A percentile compares a stretch with the other conserved stretches of the same genome.
Evolutionary conservation across 2,113 vertebrate species (phyloP).

Genomic region (Rissa tridactyla): DNA sequence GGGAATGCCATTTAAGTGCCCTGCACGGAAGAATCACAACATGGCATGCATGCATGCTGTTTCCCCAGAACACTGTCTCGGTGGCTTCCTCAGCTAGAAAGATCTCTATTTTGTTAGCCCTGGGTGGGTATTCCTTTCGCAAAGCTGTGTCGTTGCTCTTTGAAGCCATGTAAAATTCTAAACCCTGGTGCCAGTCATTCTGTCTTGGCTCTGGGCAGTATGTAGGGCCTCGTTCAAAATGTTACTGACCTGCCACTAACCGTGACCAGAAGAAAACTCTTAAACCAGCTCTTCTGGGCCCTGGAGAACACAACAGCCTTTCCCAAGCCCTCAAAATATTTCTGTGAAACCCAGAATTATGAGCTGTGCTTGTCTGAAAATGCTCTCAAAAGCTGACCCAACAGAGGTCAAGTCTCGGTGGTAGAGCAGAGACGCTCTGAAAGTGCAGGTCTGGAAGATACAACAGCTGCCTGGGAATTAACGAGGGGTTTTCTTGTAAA

Average conservation of each 20-base stretch:
- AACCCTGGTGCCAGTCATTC: neutral
- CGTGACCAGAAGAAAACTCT: neutral
- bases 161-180: neutral
- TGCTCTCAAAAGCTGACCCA: neutral
- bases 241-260: neutral
- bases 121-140: neutral
- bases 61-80: neutral
- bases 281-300: neutral
- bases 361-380: neutral
- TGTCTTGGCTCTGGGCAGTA: neutral
- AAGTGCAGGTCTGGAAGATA: neutral
- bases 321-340: neutral
- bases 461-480: conserved; percentile 20
- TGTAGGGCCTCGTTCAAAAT: neutral
- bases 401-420: neutral
- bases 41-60: neutral
- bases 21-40: neutral
- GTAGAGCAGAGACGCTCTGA: neutral
- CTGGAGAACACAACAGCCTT: neutral
- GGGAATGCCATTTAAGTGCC: neutral
- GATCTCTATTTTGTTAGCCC: neutral
- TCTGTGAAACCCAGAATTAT: neutral
- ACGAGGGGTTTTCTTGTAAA: neutral
- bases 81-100: neutral
- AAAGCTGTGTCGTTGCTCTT: neutral